Conservation (phyloP, 2,113 vertebrate species). For the Megaceryle torquata region DNA sequence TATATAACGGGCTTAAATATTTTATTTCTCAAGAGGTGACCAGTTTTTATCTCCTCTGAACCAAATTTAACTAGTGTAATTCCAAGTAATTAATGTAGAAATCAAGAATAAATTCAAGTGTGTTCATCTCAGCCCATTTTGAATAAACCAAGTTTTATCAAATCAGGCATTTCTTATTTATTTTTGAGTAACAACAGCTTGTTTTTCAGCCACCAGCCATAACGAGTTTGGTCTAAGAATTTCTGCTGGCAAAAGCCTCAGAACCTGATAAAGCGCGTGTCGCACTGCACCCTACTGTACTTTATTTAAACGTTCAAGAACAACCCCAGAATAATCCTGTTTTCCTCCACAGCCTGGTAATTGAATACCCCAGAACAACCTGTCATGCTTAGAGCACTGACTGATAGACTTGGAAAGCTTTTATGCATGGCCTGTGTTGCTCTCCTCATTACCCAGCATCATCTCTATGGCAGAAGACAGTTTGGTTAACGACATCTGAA, state of each 20-base stretch:
- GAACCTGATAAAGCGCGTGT: not conserved
- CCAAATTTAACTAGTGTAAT: not conserved
- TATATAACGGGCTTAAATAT: not conserved
- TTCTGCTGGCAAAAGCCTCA: not conserved
- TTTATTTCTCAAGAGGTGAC: not conserved
- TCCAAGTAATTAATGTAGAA: not conserved
- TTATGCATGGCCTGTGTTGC: not conserved
- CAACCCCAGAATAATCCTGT: not conserved
- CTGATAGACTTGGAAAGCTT: not conserved
- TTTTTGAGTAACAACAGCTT: not conserved
- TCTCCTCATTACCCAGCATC: not conserved
- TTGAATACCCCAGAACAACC: not conserved
- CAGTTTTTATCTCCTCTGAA: not conserved
- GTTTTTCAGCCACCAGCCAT: not conserved
- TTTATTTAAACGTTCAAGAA: not conserved
- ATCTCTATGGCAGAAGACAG: not conserved
- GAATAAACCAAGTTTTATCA: conserved; percentile 38
- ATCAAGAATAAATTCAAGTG: not conserved
- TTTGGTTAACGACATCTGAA: not conserved
- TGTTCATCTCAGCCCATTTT: conserved; percentile 23
- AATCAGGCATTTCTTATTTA: conserved; percentile 10
- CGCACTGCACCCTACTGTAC: not conserved
- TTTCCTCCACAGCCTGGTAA: not conserved
- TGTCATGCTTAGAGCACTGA: not conserved
- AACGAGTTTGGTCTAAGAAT: not conserved